Evolutionary conservation across 2,888 invertebrate species (phyloP).

Genomic region (Anarsia innoxiella): DNA sequence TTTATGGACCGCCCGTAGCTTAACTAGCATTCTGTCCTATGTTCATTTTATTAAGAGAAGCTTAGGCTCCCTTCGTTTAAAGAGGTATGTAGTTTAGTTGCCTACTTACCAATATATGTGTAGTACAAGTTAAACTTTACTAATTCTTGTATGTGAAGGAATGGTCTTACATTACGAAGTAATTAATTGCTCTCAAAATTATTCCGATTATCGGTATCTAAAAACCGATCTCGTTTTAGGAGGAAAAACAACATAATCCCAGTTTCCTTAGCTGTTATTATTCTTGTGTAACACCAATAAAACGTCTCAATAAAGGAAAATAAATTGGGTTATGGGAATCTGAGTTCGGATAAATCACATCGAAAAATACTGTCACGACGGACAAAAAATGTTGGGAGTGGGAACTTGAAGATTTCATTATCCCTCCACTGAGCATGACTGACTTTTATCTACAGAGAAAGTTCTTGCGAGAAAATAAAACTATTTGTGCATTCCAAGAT

Average conservation of each 20-base stretch:
- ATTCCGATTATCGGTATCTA: not conserved
- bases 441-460: constrained; percentile 30
- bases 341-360: constrained; percentile 60
- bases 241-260: constrained; percentile 16
- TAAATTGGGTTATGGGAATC: constrained; percentile 68
- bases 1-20: too few species aligned
- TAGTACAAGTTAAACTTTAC: too few species aligned
- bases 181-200: too few species aligned
- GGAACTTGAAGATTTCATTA: constrained; percentile 58
- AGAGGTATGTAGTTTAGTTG: too few species aligned
- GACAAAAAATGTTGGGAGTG: constrained; percentile 52
- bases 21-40: too few species aligned
- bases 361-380: constrained; percentile 66
- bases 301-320: constrained; percentile 41
- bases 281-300: constrained; percentile 34
- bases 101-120: too few species aligned
- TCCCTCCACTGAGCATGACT: constrained; percentile 49
- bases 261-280: constrained; percentile 18
- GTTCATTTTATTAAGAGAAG: too few species aligned
- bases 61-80: too few species aligned
- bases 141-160: too few species aligned
- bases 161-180: too few species aligned
- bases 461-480: constrained; percentile 23
- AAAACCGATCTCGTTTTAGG: not conserved
- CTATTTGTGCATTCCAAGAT: constrained; percentile 17